Percentiles rank a stretch among this genome's conserved stretches.
Conservation (phyloP, 2,797 vertebrate genomes). For the Hemibagrus guttatus region DNA sequence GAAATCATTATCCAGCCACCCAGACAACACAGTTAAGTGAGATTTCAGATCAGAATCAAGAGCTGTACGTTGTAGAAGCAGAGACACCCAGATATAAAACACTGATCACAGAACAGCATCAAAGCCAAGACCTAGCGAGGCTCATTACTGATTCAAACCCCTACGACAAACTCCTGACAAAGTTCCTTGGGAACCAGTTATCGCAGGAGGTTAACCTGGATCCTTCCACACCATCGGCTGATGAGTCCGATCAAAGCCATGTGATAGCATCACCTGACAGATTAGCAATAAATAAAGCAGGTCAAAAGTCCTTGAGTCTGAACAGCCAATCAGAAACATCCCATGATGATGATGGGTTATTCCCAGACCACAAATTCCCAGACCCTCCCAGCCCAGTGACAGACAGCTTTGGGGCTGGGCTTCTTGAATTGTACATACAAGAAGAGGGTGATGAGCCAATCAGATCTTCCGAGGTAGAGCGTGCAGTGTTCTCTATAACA, state of each 20-base stretch:
- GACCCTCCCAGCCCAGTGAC: slow-evolving; percentile 59
- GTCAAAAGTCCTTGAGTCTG: slow-evolving; percentile 50
- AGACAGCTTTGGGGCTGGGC: slow-evolving; percentile 60
- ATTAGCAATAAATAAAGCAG: slow-evolving; percentile 54
- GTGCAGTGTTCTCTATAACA: slow-evolving; percentile 56
- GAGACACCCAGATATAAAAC: background rate
- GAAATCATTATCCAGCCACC: slow-evolving; percentile 29
- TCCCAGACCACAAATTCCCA: slow-evolving; percentile 56
- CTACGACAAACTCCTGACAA: slow-evolving; percentile 65
- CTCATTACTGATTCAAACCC: slow-evolving; percentile 56
- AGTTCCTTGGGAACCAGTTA: slow-evolving; percentile 58
- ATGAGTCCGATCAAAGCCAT: slow-evolving; percentile 42
- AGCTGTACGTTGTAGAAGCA: slow-evolving; percentile 5
- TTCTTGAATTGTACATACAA: slow-evolving; percentile 82
- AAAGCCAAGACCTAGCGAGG: background rate
- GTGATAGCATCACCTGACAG: slow-evolving; percentile 48
- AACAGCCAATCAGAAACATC: slow-evolving; percentile 44
- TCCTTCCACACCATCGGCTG: slow-evolving; percentile 11
- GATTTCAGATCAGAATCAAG: slow-evolving; percentile 30
- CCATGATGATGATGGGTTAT: slow-evolving; percentile 43
- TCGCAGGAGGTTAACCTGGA: slow-evolving; percentile 30
- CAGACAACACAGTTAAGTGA: slow-evolving; percentile 40
- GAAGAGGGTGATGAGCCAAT: slow-evolving; percentile 82
- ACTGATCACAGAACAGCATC: background rate
- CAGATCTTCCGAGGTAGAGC: slow-evolving; percentile 78